Evolutionary conservation across 35 echinoderm and acorn worm species (phyloP), one percentile per base, ranked within the genome.

Genomic region (Eucidaris tribuloides): DNA sequence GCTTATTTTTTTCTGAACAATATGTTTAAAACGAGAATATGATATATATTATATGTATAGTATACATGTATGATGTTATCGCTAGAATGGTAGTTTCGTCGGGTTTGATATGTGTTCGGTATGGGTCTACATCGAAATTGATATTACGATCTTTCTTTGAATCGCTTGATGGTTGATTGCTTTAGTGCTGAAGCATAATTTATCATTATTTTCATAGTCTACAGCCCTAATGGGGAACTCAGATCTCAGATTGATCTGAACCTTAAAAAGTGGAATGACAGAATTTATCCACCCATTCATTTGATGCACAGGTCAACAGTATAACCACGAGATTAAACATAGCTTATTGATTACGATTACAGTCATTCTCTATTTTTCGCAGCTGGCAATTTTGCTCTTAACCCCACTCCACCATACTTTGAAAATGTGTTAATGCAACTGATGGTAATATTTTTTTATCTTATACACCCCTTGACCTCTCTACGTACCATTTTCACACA

Each of bases 401-500:
- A n/a, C n/a, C n/a, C n/a, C n/a, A n/a, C n/a, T n/a, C n/a, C n/a
- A n/a, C n/a, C n/a, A n/a, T 54, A n/a, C 9, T n/a, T n/a, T 13
- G 49, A 13, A 54, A 54, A 9, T 54, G 49, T 13, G 9, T 13
- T 54, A 9, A 9, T n/a, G n/a, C 49, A 13, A n/a, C 9, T 54
- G 49, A 13, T n/a, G 9, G 9, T 13, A 13, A 13, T 54, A 54
- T 13, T 9, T n/a, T n/a, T n/a, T n/a, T n/a, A n/a, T n/a, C n/a
- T n/a, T n/a, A n/a, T n/a, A n/a, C n/a, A n/a, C n/a, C n/a, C n/a
- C n/a, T n/a, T n/a, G 9, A 54, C 49, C n/a, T n/a, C 9, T 13
- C 5, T 30, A 70, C 64, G 49, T 81, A 81, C 78, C 46, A 2
- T n/a, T 81, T 40, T 81, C 48, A 33, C 78, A 81, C 3, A n/a